phyloP scores from a whole-genome alignment of 2,797 vertebrate genomes.

The Pipistrellus pygmaeus region DNA sequence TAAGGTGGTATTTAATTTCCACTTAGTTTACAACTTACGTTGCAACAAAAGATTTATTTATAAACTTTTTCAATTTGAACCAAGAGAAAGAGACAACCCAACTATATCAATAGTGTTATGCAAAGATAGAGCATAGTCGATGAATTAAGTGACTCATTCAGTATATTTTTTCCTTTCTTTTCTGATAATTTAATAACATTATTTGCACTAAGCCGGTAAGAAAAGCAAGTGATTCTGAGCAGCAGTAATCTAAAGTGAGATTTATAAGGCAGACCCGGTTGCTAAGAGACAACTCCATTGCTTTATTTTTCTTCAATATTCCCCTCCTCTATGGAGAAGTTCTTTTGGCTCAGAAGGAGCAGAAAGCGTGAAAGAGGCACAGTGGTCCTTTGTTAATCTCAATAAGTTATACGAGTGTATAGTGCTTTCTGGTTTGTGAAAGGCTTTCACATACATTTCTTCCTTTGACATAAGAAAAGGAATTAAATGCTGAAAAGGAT shows the following conservation, averaged over 20 bases:
- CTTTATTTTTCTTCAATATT: slow-evolving; percentile 82
- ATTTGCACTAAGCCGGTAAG: slow-evolving; percentile 72
- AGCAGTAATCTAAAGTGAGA: slow-evolving; percentile 71
- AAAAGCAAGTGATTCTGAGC: slow-evolving; percentile 75
- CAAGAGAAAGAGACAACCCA: slow-evolving; percentile 52
- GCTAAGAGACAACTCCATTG: slow-evolving; percentile 79
- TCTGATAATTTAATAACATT: slow-evolving; percentile 75
- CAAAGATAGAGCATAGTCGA: slow-evolving; percentile 45
- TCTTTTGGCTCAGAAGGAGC: slow-evolving; percentile 76
- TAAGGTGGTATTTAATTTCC: slow-evolving; percentile 38
- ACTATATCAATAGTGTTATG: slow-evolving; percentile 20
- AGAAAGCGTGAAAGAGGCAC: slow-evolving; percentile 73
- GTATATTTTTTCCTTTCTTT: slow-evolving; percentile 67
- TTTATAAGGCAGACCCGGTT: slow-evolving; percentile 80
- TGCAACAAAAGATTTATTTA: slow-evolving; percentile 30
- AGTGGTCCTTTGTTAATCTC: slow-evolving; percentile 77
- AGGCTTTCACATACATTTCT: slow-evolving; percentile 74
- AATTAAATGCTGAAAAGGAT: slow-evolving; percentile 74
- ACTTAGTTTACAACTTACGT: slow-evolving; percentile 56
- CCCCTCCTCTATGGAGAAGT: slow-evolving; percentile 74
- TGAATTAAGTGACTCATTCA: slow-evolving; percentile 31
- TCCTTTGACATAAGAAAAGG: slow-evolving; percentile 72
- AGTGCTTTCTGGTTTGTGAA: slow-evolving; percentile 71
- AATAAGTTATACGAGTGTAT: slow-evolving; percentile 65
- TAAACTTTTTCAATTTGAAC: slow-evolving; percentile 52